Evolutionary conservation across 2,797 vertebrate genomes (phyloP).

Genomic region (Coranthus polyacanthus): DNA sequence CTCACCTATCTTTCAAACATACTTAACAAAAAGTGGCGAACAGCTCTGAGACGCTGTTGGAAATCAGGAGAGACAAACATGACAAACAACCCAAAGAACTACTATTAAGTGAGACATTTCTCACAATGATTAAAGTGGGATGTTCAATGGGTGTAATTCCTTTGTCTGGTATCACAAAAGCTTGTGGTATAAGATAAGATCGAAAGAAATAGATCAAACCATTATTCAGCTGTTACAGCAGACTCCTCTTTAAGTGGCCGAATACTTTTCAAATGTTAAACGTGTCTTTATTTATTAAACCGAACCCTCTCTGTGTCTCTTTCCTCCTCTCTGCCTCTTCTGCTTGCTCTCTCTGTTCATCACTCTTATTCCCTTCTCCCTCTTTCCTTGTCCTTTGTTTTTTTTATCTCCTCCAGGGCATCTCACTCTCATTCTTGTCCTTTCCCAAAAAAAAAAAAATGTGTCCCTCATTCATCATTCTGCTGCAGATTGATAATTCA

Average conservation of each 20-base stretch:
- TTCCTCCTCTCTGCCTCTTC: slow-evolving; percentile 18
- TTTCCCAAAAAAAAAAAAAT: slow-evolving; percentile 19
- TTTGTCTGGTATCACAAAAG: slow-evolving; percentile 56
- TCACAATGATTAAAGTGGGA: slow-evolving; percentile 71
- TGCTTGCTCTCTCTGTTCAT: slow-evolving; percentile 27
- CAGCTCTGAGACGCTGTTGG: slow-evolving; percentile 44
- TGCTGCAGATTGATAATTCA: slow-evolving; percentile 44
- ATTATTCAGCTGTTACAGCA: slow-evolving; percentile 50
- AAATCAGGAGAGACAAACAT: slow-evolving; percentile 49
- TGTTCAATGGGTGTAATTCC: slow-evolving; percentile 42
- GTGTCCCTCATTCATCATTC: slow-evolving; percentile 41
- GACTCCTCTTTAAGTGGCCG: slow-evolving; percentile 28
- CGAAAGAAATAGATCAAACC: slow-evolving; percentile 54
- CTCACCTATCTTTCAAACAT: slow-evolving; percentile 6
- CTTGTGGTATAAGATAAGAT: slow-evolving; percentile 47
- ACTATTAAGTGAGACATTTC: slow-evolving; percentile 53
- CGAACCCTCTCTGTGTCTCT: slow-evolving; percentile 12
- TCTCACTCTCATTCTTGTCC: slow-evolving; percentile 25
- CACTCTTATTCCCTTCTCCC: slow-evolving; percentile 8
- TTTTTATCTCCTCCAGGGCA: slow-evolving; percentile 39
- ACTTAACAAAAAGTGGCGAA: slow-evolving; percentile 35
- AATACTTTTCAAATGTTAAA: slow-evolving; percentile 43
- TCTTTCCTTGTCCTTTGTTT: slow-evolving; percentile 30
- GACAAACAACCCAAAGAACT: slow-evolving; percentile 55
- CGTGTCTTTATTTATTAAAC: slow-evolving; percentile 31